These are phyloP conservation scores for Hoplodrina ambigua DNA, from an alignment of 2,888 invertebrate genomes.

Conservation along the genomic window DNA sequence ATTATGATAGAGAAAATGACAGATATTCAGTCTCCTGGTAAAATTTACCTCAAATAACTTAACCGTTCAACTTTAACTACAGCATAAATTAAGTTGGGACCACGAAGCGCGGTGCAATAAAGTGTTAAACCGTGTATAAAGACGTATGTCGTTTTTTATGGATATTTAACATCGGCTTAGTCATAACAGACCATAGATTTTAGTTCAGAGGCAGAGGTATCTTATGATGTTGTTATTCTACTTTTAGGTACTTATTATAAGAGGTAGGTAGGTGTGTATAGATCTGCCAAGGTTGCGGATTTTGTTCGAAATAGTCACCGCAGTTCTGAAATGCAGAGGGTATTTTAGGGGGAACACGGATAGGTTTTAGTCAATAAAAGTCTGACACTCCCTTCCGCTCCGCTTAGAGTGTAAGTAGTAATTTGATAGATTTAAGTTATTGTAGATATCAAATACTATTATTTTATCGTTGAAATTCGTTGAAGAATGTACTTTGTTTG, in stretches of 20 bases:
- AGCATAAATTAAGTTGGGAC: constrained; percentile 23
- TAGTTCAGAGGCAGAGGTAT: constrained; percentile 28
- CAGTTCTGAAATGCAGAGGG: too few relatives aligned
- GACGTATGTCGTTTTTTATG: constrained; percentile 41
- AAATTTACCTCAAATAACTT: constrained; percentile 28
- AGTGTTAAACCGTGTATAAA: constrained; percentile 47
- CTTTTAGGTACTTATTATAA: not conserved
- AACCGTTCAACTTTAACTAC: constrained; percentile 37
- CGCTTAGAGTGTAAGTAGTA: too few relatives aligned
- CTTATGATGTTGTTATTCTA: not conserved
- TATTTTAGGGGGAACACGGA: too few relatives aligned
- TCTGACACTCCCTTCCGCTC: too few relatives aligned
- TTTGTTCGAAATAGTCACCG: too few relatives aligned
- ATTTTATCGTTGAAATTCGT: too few relatives aligned
- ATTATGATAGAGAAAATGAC: constrained; percentile 3
- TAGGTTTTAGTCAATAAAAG: too few relatives aligned
- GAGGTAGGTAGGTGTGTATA: too few relatives aligned
- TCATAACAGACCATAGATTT: constrained; percentile 33
- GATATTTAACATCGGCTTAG: constrained; percentile 36
- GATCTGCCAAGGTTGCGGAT: too few relatives aligned
- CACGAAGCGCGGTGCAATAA: constrained; percentile 32
- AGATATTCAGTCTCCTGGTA: constrained; percentile 16
- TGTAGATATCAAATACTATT: too few relatives aligned
- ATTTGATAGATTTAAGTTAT: too few relatives aligned
- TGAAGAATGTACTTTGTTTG: too few relatives aligned